Base-by-base conservation (phyloP, 2,113 vertebrate genomes). In the Bos taurus region DNA sequence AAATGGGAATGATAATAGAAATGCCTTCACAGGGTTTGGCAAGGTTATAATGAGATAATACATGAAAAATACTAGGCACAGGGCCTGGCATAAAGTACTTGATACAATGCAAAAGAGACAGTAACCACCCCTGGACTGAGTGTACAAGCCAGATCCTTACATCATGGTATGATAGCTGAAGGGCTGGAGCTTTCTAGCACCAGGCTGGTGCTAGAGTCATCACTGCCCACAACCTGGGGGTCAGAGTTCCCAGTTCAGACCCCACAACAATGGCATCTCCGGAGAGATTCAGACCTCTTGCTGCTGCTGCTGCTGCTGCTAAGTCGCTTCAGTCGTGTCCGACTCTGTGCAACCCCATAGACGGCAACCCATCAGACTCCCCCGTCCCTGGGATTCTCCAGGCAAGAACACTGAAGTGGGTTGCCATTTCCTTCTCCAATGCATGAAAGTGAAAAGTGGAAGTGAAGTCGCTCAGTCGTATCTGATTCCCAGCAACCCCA, bases 1-100 rank as follows among this genome's bases (percentile, higher is more conserved):
- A 90, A 95, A 85, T 52, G 64, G 14, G 26, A 57, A 97, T 52
- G n/a, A 81, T 67, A 87, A 50, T 21, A 52, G 11, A 67, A 94
- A 78, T 6, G 6, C 67, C 52, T 36, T 88, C 57, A 6, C 33
- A 40, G 26, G n/a, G 1, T 30, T 17, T 48, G n/a, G 36, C 5
- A 36, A 48, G 26, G 12, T 48, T 59, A 81, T 62, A 84, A 56
- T 43, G 85, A 40, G 57, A 83, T 1, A 5, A 80, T n/a, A 14
- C n/a, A 43, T 14, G 33, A 82, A 82, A 92, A 62, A 10, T 33
- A 36, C 64, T 15, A 46, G 84, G 78, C 30, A 50, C 1, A 10
- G 43, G 21, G n/a, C 14, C 82, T 74, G 46, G 36, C 13, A n/a
- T 36, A 25, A 64, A 90, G 40, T 16, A 36, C 54, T 82, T 57